Percentiles rank a stretch among this genome's conserved stretches.
These are phyloP conservation scores for Campoletis sonorensis DNA, from an alignment of 1,140 invertebrate species.

Conservation along the genomic window DNA sequence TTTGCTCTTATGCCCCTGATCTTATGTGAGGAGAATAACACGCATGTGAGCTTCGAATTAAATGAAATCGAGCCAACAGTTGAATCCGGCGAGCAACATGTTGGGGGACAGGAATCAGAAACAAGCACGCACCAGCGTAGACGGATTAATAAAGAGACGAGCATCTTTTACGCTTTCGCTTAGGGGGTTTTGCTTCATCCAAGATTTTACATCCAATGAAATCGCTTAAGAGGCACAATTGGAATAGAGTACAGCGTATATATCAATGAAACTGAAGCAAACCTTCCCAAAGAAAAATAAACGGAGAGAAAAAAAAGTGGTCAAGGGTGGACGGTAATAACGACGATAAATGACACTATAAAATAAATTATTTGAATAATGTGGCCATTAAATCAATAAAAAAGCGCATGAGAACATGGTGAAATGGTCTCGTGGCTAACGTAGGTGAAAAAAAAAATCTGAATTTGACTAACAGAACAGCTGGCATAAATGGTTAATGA, in stretches of 20 bases:
- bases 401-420: too few species aligned
- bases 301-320: too few species aligned
- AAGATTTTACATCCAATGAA: neutral
- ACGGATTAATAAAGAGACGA: conserved; percentile 42
- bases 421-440: too few species aligned
- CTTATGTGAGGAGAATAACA: conserved; percentile 29
- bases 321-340: too few species aligned
- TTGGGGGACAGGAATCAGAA: neutral
- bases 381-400: too few species aligned
- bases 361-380: too few species aligned
- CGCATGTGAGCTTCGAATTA: conserved; percentile 48
- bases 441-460: too few species aligned
- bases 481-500: neutral
- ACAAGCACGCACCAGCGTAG: conserved; percentile 11
- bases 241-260: neutral
- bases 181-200: neutral
- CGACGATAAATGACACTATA: too few species aligned
- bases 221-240: neutral
- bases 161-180: conserved; percentile 19
- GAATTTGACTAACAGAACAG: neutral
- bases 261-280: neutral
- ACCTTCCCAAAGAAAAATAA: too few species aligned
- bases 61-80: conserved; percentile 53
- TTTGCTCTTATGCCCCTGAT: neutral
- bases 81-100: conserved; percentile 25